phyloP scores from a whole-genome alignment of 1,140 invertebrate genomes.

The Sycophila sp. region DNA sequence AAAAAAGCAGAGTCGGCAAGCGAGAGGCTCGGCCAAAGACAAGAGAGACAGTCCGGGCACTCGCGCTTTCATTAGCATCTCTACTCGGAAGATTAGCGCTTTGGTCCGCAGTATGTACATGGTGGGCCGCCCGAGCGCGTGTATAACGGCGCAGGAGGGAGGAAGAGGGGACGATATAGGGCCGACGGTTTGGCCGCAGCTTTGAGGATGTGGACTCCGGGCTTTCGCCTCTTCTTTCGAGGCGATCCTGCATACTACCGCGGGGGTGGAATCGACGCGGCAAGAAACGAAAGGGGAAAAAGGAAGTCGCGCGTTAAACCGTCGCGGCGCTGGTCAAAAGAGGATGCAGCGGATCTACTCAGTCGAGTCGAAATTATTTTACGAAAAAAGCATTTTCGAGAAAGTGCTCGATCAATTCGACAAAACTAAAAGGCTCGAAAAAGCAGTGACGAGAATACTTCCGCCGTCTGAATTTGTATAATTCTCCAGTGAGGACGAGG shows the following conservation, averaged over 20 bases:
- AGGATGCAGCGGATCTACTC: too few relatives aligned
- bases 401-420: not conserved
- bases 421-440: not conserved
- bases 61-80: slow-evolving; percentile 58
- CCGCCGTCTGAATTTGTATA: too few relatives aligned
- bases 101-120: slow-evolving; percentile 44
- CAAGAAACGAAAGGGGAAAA: not conserved
- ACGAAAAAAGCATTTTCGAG: too few relatives aligned
- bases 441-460: too few relatives aligned
- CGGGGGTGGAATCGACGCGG: not conserved
- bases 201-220: slow-evolving; percentile 51
- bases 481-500: not conserved
- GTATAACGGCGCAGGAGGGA: not conserved
- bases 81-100: slow-evolving; percentile 62
- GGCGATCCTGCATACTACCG: not conserved
- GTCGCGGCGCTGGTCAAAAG: too few relatives aligned
- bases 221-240: not conserved
- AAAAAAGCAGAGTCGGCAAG: slow-evolving; percentile 28
- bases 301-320: too few relatives aligned
- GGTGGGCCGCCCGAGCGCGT: slow-evolving; percentile 7
- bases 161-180: slow-evolving; percentile 11
- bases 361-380: too few relatives aligned
- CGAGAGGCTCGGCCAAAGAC: slow-evolving; percentile 46
- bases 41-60: slow-evolving; percentile 45
- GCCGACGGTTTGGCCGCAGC: slow-evolving; percentile 41